Conservation (phyloP, 2,888 invertebrate species). For the Lithosia quadra region DNA sequence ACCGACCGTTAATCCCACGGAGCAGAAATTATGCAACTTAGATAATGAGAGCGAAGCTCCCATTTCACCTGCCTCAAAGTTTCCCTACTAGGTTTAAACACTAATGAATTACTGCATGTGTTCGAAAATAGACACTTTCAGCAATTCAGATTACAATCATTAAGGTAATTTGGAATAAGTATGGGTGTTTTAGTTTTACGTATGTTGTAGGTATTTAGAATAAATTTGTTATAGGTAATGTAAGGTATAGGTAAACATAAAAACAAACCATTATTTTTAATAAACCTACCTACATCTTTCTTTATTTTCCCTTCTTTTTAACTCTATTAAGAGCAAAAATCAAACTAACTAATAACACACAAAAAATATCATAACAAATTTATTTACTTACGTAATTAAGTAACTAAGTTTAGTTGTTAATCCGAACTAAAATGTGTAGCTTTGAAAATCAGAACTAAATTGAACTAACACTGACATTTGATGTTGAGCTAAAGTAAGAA, state of each 20-base stretch:
- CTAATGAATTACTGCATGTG: constrained; percentile 13
- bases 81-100: constrained; percentile 17
- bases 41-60: constrained; percentile 44
- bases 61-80: constrained; percentile 40
- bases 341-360: too few species aligned
- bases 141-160: background rate
- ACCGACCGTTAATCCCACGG: constrained; percentile 36
- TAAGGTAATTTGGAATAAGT: background rate
- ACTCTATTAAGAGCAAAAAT: too few species aligned
- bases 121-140: background rate
- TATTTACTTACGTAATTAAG: background rate
- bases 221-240: background rate
- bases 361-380: too few species aligned
- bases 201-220: background rate
- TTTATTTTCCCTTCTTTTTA: too few species aligned
- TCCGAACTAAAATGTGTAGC: background rate
- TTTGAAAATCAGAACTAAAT: background rate
- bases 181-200: background rate
- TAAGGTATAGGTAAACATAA: too few species aligned
- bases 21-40: constrained; percentile 48
- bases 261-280: too few species aligned
- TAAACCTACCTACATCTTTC: too few species aligned
- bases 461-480: constrained; percentile 17
- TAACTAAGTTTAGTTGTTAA: background rate
- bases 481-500: constrained; percentile 23